Base-by-base conservation (phyloP, 2,888 invertebrate species). In the Drosophila barbarae region DNA sequence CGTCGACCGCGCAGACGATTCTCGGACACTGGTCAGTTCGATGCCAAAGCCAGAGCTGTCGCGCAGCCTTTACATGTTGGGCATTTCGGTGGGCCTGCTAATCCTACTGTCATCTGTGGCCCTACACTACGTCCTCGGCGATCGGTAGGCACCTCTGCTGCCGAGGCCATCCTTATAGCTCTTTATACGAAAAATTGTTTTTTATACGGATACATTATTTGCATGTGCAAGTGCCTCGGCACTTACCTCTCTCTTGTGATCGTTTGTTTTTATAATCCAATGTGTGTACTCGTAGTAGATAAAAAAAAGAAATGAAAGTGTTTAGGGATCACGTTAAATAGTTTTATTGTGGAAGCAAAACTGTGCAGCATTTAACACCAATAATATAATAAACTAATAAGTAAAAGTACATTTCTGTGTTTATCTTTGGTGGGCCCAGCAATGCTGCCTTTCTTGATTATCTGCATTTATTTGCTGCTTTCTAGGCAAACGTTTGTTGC, bases 81-180 rank as follows among this genome's bases (percentile, higher is more conserved):
- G 93, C 44, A 90, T 94, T 56, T 90, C 91, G 44, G 90, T 93
- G 74, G 93, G 94, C 12, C 88, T 94, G 85, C 76, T 94, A 6
- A 92, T 94, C 34, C 75, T 87, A 36, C 61, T 88, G 23, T 86
- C 93, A 35, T 93, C 94, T 26, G 90, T 94, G 66, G 82, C 93
- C 38, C 87, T 94, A 65, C 92, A 94, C 79, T 93, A 86, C 65
- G 53, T 77, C 42, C 67, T 87, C 32, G 41, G 35, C 57, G 73
- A 71, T 53, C 74, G 77, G 72, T 69, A 67, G 69, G 51, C 47
- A 51, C 28, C 34, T 38, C 39, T 44, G 8, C 56, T 9, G 65
- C 32, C 41, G 36, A 5, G 36, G 55, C 39, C 50, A 21, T 23
- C 49, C 49, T 6, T 49, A 49, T 69, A 54, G 69, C 32, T 59